Conservation (phyloP, 2,113 vertebrate genomes). For the Dolichallabes microphthalmus region DNA sequence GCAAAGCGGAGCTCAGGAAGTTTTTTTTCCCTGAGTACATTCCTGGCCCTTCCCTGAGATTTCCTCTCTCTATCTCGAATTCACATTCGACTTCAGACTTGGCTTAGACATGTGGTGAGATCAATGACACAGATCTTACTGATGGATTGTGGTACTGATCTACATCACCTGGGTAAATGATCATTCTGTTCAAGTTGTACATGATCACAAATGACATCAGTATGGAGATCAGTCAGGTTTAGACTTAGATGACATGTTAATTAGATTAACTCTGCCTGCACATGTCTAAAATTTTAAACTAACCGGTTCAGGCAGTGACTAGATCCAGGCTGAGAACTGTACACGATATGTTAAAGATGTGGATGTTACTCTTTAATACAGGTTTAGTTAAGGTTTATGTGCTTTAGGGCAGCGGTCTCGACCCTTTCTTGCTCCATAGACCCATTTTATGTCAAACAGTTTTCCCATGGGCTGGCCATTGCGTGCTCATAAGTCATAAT, state of each 20-base stretch:
- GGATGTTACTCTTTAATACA: not conserved
- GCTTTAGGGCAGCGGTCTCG: not conserved
- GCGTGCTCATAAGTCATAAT: too few species aligned
- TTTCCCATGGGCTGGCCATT: too few species aligned
- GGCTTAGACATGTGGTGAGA: not conserved
- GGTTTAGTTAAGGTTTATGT: not conserved
- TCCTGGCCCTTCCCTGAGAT: slow-evolving; percentile 72
- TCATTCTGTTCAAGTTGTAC: not conserved
- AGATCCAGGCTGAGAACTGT: not conserved
- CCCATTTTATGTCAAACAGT: too few species aligned
- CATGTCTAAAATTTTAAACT: not conserved
- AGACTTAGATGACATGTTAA: not conserved
- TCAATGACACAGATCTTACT: not conserved
- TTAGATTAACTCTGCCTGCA: not conserved
- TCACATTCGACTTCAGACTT: slow-evolving; percentile 41
- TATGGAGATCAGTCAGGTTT: not conserved
- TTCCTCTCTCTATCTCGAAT: slow-evolving; percentile 48
- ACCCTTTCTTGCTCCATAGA: too few species aligned
- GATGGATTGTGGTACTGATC: not conserved
- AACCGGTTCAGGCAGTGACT: not conserved
- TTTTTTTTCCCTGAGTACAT: slow-evolving; percentile 59
- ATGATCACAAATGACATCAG: not conserved
- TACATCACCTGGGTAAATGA: not conserved
- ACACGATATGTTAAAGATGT: not conserved
- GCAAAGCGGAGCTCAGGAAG: slow-evolving; percentile 62